Base-by-base conservation (phyloP, 2,888 invertebrate species). In the Parascotia fuliginaria region DNA sequence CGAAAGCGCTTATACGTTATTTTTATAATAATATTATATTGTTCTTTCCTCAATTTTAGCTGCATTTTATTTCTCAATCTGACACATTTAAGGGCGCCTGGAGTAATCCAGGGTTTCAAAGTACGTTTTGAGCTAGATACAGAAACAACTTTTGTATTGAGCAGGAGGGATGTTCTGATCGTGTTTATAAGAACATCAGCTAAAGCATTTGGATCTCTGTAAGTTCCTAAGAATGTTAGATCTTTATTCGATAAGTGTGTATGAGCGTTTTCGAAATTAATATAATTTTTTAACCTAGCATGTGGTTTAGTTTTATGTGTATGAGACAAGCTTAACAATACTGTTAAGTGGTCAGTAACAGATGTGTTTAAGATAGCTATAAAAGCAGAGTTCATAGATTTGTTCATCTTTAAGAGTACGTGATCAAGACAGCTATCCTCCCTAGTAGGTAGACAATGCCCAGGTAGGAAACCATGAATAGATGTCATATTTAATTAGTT, bases 401-500 rank as follows among this genome's bases (percentile, higher is more conserved):
- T 19, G 9, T 41, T 13, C 5, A 31, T 3, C 13, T 31, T 31
- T 11, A 31, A 14, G n/a, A n/a, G n/a, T n/a, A n/a, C n/a, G n/a
- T n/a, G n/a, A n/a, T n/a, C n/a, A n/a, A n/a, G n/a, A n/a, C n/a
- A n/a, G n/a, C n/a, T n/a, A n/a, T n/a, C n/a, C n/a, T n/a, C n/a
- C n/a, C n/a, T n/a, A n/a, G n/a, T n/a, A n/a, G n/a, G n/a, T n/a
- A n/a, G n/a, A n/a, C n/a, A n/a, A n/a, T n/a, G n/a, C n/a, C n/a
- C n/a, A n/a, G n/a, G n/a, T n/a, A n/a, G n/a, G n/a, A 9, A 29
- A n/a, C 40, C 40, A 24, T 40, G 22, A 0, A 34, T 11, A 6
- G 34, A 11, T 4, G 36, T 13, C 40, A 36, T 47, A 16, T 36
- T 29, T 12, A 41, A 9, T 14, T 36, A 47, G 19, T 22, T 36